Base-by-base conservation (phyloP, 2,888 invertebrate species). In the Meganola albula region DNA sequence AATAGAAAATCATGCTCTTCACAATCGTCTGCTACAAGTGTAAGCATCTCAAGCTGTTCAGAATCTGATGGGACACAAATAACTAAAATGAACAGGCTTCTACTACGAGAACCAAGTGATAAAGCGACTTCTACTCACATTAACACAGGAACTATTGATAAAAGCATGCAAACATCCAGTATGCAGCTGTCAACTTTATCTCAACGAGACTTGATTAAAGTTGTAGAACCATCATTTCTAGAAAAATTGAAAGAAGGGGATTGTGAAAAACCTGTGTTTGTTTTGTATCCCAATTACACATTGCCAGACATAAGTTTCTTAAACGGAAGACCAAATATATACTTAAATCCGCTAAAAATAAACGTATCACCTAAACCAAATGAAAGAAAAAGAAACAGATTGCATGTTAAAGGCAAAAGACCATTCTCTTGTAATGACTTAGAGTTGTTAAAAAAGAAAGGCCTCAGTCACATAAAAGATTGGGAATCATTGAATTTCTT, bases 401-500 rank as follows among this genome's bases (percentile, higher is more conserved):
- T 75, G 27, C 69, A 69, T 54, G 57, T 64, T 33, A 87, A 75
- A 66, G 78, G 85, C 24, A 85, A 88, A 55, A 77, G 92, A 42
- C 94, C 94, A 1, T 92, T 93, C 62, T 94, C 93, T 24, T 93
- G 91, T 62, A 93, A 91, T 56, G 95, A 96, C 63, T 88, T 95
- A 29, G 96, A 96, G 74, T 88, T 91, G 40, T 74, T 96, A 21
- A 91, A 92, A 63, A 92, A 92, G 62, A 91, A 92, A 71, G 94
- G 94, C 31, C 91, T 95, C 44, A 89, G 90, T 23, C 96, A 97
- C 65, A 92, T 98, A 5, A 90, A 92, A 65, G 98, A 98, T 73
- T 98, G 97, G 97, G 95, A 96, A 58, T 97, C 96, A 0, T 82
- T 98, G 30, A 95, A 94, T 55, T 92, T 97, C 49, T 87, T 98